These are phyloP conservation scores for Holothuria scabra DNA, from an alignment of 53 echinoderm and acorn worm genomes.

Conservation along the genomic window DNA sequence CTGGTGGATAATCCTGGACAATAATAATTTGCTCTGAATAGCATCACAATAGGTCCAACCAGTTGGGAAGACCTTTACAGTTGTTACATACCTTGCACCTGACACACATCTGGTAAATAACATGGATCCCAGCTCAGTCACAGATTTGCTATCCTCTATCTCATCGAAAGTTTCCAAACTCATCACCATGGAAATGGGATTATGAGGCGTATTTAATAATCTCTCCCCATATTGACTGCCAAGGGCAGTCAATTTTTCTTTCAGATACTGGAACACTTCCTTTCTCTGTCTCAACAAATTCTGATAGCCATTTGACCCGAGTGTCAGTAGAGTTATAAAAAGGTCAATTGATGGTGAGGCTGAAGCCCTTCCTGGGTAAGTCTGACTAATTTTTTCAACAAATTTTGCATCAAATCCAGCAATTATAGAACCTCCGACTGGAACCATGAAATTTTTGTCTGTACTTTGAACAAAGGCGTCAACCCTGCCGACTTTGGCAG, in stretches of 20 bases:
- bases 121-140: constrained; percentile 96
- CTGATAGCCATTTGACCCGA: constrained; percentile 87
- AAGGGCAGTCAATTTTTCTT: constrained; percentile 65
- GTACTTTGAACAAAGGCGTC: constrained; percentile 98
- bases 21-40: no score
- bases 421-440: constrained; percentile 91
- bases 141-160: constrained; percentile 65
- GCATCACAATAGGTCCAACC: no score
- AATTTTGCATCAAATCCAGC: constrained; percentile 84
- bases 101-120: constrained; percentile 94
- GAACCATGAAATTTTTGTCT: constrained; percentile 98
- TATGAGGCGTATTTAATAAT: constrained; percentile 78
- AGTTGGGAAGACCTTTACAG: no score
- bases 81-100: constrained; percentile 75
- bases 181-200: constrained; percentile 99
- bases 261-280: constrained; percentile 68
- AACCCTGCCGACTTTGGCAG: constrained; percentile 74
- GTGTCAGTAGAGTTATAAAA: constrained; percentile 89
- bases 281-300: constrained; percentile 74
- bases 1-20: no score
- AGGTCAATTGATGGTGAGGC: constrained; percentile 90
- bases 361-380: constrained; percentile 93
- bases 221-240: constrained; percentile 78
- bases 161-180: constrained; percentile 61
- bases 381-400: constrained; percentile 76